Evolutionary conservation across 1,140 invertebrate genomes (phyloP).

Genomic region (Tenebrio molitor): DNA sequence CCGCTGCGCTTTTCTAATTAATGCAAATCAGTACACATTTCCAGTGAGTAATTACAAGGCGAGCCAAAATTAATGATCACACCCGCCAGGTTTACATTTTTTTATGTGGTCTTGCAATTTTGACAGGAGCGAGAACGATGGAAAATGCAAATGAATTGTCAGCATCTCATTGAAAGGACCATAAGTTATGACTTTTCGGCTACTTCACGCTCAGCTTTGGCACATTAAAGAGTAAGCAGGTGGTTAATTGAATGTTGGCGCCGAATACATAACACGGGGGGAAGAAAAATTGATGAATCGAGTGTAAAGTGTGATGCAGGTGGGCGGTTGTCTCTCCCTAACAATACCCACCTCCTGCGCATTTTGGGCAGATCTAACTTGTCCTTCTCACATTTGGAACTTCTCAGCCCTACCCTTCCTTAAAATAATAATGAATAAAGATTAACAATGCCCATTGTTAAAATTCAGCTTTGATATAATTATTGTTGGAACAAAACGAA

Average conservation of each 20-base stretch:
- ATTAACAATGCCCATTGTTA: conserved; percentile 46
- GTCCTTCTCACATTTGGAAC: not conserved
- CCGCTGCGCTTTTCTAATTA: too few species aligned
- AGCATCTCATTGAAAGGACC: conserved; percentile 9
- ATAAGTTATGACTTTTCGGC: conserved; percentile 35
- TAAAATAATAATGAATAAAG: conserved; percentile 9
- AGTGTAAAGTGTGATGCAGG: conserved; percentile 45
- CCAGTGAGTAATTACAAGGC: not conserved
- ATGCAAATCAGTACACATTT: too few species aligned
- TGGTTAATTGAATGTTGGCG: conserved; percentile 37
- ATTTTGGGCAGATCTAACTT: conserved; percentile 40
- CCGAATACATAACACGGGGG: conserved; percentile 13
- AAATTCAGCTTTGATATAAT: conserved; percentile 5
- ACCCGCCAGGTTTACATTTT: too few species aligned
- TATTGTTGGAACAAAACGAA: conserved; percentile 5
- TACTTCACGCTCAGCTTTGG: conserved; percentile 27
- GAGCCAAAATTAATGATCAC: too few species aligned
- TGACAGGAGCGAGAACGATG: conserved; percentile 34
- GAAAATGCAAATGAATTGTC: conserved; percentile 41
- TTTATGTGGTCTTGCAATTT: too few species aligned
- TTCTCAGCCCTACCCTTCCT: conserved; percentile 17
- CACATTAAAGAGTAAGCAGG: conserved; percentile 22
- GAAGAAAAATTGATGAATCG: conserved; percentile 30
- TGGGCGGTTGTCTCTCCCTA: conserved; percentile 4
- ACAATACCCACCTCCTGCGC: conserved; percentile 42